Evolutionary conservation across 2,888 invertebrate species (phyloP).

Genomic region (Allophyes oxyacanthae): DNA sequence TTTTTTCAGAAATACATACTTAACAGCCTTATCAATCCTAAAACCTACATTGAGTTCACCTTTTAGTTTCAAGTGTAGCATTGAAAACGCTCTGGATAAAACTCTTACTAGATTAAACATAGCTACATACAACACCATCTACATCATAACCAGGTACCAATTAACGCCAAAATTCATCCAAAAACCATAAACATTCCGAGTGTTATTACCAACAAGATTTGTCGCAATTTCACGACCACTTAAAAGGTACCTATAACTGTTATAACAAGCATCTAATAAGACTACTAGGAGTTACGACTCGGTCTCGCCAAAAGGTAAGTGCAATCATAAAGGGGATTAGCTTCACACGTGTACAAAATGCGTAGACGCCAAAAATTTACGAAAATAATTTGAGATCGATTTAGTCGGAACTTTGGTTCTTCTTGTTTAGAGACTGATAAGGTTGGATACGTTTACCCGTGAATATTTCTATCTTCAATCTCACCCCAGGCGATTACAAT

Average conservation of each 20-base stretch:
- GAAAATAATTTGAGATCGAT: not conserved
- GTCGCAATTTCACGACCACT: constrained; percentile 25
- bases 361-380: not conserved
- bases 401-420: not conserved
- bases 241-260: not conserved
- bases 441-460: too few relatives aligned
- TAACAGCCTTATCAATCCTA: too few relatives aligned
- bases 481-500: too few relatives aligned
- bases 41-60: too few relatives aligned
- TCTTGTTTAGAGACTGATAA: too few relatives aligned
- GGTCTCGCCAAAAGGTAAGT: constrained; percentile 23
- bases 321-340: constrained; percentile 16
- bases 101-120: too few relatives aligned
- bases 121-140: too few relatives aligned
- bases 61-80: too few relatives aligned
- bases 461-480: too few relatives aligned
- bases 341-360: constrained; percentile 30
- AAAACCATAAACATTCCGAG: constrained; percentile 27
- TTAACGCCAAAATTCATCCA: constrained; percentile 17
- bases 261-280: constrained; percentile 27
- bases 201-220: constrained; percentile 16
- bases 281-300: not conserved
- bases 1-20: too few relatives aligned
- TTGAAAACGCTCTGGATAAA: too few relatives aligned
- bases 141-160: not conserved